Evolutionary conservation across 2,797 vertebrate species (phyloP).

Genomic region (Sebastes steindachneri): DNA sequence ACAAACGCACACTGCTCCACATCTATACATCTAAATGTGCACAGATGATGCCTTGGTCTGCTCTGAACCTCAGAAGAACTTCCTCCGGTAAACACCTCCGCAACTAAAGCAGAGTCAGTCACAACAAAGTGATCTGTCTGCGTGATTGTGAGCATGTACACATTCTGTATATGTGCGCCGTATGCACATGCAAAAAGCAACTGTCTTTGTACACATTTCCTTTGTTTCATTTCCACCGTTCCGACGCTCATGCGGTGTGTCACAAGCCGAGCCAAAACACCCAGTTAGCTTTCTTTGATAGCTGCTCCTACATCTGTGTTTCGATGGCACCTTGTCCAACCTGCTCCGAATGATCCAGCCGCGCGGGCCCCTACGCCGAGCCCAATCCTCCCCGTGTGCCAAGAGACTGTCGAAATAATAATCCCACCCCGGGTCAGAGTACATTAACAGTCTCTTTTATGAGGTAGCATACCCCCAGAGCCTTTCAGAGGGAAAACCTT

Average conservation of each 20-base stretch:
- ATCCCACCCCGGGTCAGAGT: constrained; percentile 64
- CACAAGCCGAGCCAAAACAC: constrained; percentile 57
- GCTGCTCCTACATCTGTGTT: constrained; percentile 59
- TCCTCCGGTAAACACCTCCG: constrained; percentile 1
- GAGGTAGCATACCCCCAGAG: constrained; percentile 51
- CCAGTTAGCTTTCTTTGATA: constrained; percentile 59
- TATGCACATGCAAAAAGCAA: constrained; percentile 1
- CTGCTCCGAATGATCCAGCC: constrained; percentile 40
- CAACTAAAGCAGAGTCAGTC: neutral
- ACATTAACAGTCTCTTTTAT: constrained; percentile 73
- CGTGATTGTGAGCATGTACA: neutral
- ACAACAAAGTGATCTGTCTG: constrained; percentile 1
- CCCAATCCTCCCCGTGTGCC: constrained; percentile 42
- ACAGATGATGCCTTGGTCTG: neutral
- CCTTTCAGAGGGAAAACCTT: constrained; percentile 49
- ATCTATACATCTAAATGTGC: neutral
- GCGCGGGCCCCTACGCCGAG: neutral
- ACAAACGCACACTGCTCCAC: neutral
- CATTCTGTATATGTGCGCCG: neutral
- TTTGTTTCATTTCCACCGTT: constrained; percentile 46
- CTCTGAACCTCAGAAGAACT: constrained; percentile 25
- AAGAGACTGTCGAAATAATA: constrained; percentile 63
- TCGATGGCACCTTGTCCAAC: constrained; percentile 61
- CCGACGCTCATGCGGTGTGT: constrained; percentile 12
- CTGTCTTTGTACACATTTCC: constrained; percentile 29